Evolutionary conservation across 2,888 invertebrate genomes (phyloP), one percentile per base, ranked within the genome.

Genomic region (Drosophila ezoana): DNA sequence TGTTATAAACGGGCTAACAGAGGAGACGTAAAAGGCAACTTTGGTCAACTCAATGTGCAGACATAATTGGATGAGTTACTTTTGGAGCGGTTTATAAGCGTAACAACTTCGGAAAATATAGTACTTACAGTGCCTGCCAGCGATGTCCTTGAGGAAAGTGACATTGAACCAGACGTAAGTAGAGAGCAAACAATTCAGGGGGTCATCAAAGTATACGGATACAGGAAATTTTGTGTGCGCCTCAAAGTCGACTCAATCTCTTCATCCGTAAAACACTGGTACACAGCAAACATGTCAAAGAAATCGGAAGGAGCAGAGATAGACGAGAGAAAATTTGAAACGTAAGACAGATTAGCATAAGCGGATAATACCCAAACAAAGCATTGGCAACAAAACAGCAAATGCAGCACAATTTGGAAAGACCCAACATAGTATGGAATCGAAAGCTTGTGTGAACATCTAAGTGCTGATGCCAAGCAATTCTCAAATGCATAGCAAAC

Each of bases 271-370:
- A 69, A 56, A 77, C 56, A 70, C 47, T 18, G 49, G 20, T 47
- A 57, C 53, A 67, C 56, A 65, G 63, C 51, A 65, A 32, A 52
- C 48, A 69, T 51, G 61, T 54, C 32, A 58, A 38, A 40, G 45
- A 61, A 59, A 54, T 59, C 44, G 53, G 54, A 28, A 38, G 38
- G 44, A 49, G 35, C 14, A 37, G 45, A 61, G 20, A 44, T 11
- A 45, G 20, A 62, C 37, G 23, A 61, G 41, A 60, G 57, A 71
- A 57, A 72, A 76, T 72, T 63, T 57, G 68, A 75, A 76, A 82
- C 81, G 83, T 87, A 82, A 87, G 81, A 79, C 69, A 85, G 84
- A 87, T 85, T 87, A 85, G 83, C 87, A 85, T 87, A 85, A 87
- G 84, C 87, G 87, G 87, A 85, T 85, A 87, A 87, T 76, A 82